These are phyloP conservation scores for Anastrepha ludens DNA, from an alignment of 1,140 invertebrate genomes.

Conservation along the genomic window DNA sequence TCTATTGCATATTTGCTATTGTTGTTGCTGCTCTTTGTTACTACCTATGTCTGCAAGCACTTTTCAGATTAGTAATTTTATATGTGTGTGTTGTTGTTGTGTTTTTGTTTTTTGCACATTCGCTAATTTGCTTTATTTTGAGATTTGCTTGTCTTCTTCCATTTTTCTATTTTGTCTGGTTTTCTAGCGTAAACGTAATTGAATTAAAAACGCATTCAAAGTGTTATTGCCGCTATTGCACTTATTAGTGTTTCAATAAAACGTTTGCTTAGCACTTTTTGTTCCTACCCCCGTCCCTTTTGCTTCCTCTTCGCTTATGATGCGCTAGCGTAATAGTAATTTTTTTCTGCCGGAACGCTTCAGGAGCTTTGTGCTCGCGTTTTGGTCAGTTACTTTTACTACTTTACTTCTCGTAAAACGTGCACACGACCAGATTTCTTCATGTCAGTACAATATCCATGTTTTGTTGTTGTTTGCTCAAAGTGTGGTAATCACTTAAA, in stretches of 20 bases:
- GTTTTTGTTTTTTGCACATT: background rate
- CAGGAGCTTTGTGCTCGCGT: background rate
- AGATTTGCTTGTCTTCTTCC: background rate
- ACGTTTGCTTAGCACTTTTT: background rate
- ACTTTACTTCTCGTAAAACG: constrained; percentile 24
- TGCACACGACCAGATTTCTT: background rate
- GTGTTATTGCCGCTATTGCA: constrained; percentile 30
- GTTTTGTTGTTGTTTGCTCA: background rate
- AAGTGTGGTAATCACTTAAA: constrained; percentile 29
- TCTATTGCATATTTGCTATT: constrained; percentile 1
- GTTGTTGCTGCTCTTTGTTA: background rate
- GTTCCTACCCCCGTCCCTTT: background rate
- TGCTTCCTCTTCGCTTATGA: background rate
- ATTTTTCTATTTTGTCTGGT: background rate
- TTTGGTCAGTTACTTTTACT: constrained; percentile 10
- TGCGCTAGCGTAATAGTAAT: background rate
- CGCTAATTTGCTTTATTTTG: constrained; percentile 47
- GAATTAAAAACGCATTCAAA: constrained; percentile 50
- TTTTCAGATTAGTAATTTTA: background rate
- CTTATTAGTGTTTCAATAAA: constrained; percentile 22
- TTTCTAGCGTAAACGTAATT: constrained; percentile 36
- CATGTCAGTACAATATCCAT: background rate
- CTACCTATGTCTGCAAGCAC: background rate
- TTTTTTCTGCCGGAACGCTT: background rate
- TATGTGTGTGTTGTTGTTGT: background rate